Evolutionary conservation across 2,797 vertebrate species (phyloP).

Genomic region (Esox lucius): DNA sequence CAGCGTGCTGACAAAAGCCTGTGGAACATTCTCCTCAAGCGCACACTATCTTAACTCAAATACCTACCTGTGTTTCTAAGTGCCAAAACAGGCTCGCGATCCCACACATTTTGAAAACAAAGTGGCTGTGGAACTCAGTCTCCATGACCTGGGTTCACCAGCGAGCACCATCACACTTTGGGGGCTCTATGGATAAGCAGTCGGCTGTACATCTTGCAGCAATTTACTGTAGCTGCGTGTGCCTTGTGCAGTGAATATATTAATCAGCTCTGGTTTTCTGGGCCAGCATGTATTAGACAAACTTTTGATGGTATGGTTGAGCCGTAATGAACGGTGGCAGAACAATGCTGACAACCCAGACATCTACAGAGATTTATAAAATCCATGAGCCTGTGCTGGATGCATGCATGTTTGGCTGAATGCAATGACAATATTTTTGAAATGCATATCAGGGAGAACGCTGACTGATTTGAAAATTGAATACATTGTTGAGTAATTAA

Average conservation of each 20-base stretch:
- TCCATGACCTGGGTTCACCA: conserved; percentile 49
- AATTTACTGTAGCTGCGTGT: conserved; percentile 6
- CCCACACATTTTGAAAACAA: conserved; percentile 32
- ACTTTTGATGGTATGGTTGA: conserved; percentile 61
- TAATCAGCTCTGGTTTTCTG: conserved; percentile 54
- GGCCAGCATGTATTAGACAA: conserved; percentile 57
- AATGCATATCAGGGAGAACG: not conserved
- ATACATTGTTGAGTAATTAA: not conserved
- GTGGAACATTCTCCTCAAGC: not conserved
- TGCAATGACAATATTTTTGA: not conserved
- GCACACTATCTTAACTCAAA: not conserved
- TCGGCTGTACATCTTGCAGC: conserved; percentile 12
- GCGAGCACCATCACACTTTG: conserved; percentile 30
- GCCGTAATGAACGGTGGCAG: conserved; percentile 40
- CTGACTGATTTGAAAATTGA: not conserved
- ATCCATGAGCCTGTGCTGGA: not conserved
- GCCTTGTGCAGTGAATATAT: not conserved
- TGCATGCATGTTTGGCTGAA: not conserved
- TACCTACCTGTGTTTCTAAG: not conserved
- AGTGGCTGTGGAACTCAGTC: conserved; percentile 51
- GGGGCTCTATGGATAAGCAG: not conserved
- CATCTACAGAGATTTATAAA: conserved; percentile 16
- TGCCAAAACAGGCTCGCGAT: conserved; percentile 12
- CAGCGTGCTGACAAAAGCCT: not conserved
- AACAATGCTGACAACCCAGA: conserved; percentile 59